Conservation (phyloP, 2,888 invertebrate genomes). For the Pinctada fucata region DNA sequence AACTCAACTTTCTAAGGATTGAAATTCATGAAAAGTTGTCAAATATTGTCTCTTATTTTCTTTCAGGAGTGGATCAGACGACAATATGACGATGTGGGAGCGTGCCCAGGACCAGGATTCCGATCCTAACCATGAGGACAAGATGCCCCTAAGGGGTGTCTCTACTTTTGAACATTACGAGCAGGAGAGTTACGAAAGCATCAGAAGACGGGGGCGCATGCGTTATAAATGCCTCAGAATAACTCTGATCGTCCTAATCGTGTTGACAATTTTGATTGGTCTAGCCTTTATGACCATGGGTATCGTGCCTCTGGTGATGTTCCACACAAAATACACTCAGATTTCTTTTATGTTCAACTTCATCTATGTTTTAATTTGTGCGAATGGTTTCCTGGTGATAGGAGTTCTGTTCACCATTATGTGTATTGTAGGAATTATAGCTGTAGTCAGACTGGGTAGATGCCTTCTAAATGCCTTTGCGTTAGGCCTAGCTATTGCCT, state of each 20-base stretch:
- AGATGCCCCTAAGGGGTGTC: background rate
- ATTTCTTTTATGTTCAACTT: background rate
- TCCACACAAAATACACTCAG: background rate
- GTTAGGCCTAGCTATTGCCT: background rate
- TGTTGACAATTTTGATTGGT: background rate
- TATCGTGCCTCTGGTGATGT: background rate
- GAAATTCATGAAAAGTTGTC: too few species aligned
- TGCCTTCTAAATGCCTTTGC: background rate
- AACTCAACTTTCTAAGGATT: too few species aligned
- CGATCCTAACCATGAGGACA: background rate
- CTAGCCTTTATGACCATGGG: background rate
- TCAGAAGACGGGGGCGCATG: background rate
- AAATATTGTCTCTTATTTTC: too few species aligned
- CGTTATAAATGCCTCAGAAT: background rate
- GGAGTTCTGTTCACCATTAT: background rate
- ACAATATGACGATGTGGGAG: too few species aligned
- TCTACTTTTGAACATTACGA: background rate
- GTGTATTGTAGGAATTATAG: background rate
- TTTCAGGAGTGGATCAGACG: too few species aligned
- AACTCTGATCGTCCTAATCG: background rate
- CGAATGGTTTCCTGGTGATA: background rate
- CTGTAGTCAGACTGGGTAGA: background rate
- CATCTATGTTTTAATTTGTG: background rate
- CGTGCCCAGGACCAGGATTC: background rate
- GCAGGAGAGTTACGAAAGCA: background rate